A percentile compares a stretch with the other conserved stretches of the same genome.
Conservation (phyloP, 64 coral and sea anemone species). For the Hydrozoanthus tunicans region DNA sequence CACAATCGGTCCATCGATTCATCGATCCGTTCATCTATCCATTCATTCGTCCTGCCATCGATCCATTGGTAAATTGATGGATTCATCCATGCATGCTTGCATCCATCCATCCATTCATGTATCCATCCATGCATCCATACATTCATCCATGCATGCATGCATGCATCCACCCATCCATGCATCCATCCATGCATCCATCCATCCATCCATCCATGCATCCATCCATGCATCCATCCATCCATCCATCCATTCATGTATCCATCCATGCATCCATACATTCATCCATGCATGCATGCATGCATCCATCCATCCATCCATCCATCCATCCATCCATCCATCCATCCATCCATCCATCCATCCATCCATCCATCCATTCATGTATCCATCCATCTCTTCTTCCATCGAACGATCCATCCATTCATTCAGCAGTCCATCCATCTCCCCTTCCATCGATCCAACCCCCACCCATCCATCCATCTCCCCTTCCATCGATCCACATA, state of each 20-base stretch:
- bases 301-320: background rate
- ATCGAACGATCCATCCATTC: background rate
- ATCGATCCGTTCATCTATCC: background rate
- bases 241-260: background rate
- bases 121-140: background rate
- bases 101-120: background rate
- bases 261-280: background rate
- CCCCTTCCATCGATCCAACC: background rate
- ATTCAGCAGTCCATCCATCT: background rate
- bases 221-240: background rate
- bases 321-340: too few species aligned
- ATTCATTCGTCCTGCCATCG: background rate
- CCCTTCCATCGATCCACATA: background rate
- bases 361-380: background rate
- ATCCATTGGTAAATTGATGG: too few species aligned
- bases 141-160: background rate
- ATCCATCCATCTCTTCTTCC: background rate
- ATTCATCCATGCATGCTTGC: background rate
- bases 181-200: too few species aligned
- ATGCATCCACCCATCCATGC: background rate
- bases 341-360: background rate
- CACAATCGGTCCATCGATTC: background rate
- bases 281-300: background rate
- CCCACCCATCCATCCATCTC: too few species aligned
- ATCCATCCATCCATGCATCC: too few species aligned